phyloP scores from a whole-genome alignment of 2,113 vertebrate species.

The Charadrius vociferus region DNA sequence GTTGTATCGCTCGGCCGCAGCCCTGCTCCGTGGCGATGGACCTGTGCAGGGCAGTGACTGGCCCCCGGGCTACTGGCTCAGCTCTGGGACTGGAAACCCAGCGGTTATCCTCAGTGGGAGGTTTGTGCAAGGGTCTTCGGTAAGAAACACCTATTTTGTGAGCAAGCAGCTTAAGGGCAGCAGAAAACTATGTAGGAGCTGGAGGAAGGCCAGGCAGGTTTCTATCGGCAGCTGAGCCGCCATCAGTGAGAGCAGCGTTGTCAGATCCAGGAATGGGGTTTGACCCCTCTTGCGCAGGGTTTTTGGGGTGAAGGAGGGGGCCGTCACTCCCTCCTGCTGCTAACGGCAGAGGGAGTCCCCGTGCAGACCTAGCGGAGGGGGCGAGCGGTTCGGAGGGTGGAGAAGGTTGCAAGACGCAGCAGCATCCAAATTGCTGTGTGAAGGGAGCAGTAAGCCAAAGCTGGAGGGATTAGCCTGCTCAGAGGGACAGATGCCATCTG shows the following conservation, averaged over 20 bases:
- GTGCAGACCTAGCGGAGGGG: not conserved
- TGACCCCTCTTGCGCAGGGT: not conserved
- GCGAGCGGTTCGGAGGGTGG: rapidly evolving
- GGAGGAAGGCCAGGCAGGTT: not conserved
- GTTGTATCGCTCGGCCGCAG: rapidly evolving
- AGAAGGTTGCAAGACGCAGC: not conserved
- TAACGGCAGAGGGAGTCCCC: not conserved
- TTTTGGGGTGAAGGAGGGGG: not conserved
- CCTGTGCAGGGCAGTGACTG: not conserved
- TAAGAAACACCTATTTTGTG: not conserved
- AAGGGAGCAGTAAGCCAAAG: not conserved
- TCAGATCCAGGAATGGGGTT: not conserved
- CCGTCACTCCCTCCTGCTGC: not conserved
- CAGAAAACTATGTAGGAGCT: not conserved
- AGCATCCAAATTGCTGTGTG: not conserved
- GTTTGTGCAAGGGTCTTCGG: not conserved
- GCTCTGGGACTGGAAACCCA: not conserved
- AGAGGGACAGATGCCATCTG: not conserved
- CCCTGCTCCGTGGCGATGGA: rapidly evolving
- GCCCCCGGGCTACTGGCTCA: rapidly evolving
- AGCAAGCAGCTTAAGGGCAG: not conserved
- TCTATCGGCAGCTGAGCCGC: not conserved
- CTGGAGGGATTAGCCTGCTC: not conserved
- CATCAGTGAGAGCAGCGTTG: rapidly evolving
- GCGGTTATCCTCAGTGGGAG: not conserved